Evolutionary conservation across 2,888 invertebrate species (phyloP).

Genomic region (Polia nebulosa): DNA sequence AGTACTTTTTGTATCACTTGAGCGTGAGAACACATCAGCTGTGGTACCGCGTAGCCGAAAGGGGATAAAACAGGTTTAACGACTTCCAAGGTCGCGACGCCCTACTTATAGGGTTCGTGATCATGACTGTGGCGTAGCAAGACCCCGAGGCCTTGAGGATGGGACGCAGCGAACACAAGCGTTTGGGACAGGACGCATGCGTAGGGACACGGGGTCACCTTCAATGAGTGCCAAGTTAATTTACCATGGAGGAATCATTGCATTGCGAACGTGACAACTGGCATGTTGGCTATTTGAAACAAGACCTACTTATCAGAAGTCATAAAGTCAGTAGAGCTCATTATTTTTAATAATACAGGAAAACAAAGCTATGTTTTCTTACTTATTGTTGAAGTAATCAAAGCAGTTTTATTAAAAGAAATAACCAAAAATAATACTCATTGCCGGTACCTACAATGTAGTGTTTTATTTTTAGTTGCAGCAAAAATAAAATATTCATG

Average conservation of each 20-base stretch:
- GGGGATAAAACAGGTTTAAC: conserved; percentile 70
- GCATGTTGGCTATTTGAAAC: neutral
- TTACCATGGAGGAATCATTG: conserved; percentile 43
- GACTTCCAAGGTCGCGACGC: conserved; percentile 73
- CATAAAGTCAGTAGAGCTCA: neutral
- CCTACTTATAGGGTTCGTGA: conserved; percentile 65
- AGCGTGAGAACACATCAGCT: conserved; percentile 23
- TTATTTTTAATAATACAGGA: neutral
- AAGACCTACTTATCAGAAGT: neutral
- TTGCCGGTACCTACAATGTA: no score
- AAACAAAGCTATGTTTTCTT: neutral
- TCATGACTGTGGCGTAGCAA: conserved; percentile 55
- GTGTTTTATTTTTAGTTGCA: conserved; percentile 3
- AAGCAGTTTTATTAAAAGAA: neutral
- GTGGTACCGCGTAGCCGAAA: conserved; percentile 24
- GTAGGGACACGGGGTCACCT: conserved; percentile 73
- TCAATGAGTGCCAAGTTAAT: conserved; percentile 39
- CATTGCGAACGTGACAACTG: conserved; percentile 24
- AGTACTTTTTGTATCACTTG: neutral
- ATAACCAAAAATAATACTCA: neutral
- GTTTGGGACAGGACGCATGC: conserved; percentile 73
- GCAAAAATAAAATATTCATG: neutral
- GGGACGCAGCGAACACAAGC: conserved; percentile 60
- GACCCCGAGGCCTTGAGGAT: conserved; percentile 45
- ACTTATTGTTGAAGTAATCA: neutral